These are phyloP conservation scores for Sesamia nonagrioides DNA, from an alignment of 1,140 invertebrate genomes.

Conservation along the genomic window DNA sequence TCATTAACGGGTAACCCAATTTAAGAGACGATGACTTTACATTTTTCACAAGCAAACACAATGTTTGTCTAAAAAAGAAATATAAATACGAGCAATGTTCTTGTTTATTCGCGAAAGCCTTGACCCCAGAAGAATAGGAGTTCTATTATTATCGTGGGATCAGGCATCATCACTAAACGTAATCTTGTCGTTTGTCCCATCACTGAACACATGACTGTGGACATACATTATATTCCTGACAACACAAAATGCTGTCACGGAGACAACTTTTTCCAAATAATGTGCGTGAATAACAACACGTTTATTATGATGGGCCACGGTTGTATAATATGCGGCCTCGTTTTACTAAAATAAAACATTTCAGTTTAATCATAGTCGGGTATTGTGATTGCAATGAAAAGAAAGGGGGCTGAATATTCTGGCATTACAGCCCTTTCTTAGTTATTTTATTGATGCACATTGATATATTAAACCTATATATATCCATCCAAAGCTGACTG, in stretches of 20 bases:
- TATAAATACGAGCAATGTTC: background rate
- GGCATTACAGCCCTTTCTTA: no score
- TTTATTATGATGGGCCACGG: background rate
- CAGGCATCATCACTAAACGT: background rate
- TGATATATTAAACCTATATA: background rate
- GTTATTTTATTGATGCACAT: no score
- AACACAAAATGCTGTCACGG: background rate
- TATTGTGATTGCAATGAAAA: background rate
- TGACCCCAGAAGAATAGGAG: background rate
- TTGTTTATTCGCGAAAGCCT: background rate
- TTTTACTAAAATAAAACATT: conserved; percentile 30
- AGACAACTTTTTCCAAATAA: conserved; percentile 4
- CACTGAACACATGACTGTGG: background rate
- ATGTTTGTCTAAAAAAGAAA: conserved; percentile 10
- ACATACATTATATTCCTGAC: background rate
- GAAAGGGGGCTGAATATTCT: background rate
- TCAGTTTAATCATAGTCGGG: background rate
- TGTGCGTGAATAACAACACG: background rate
- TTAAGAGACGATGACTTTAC: conserved; percentile 6
- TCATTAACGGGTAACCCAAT: conserved; percentile 21
- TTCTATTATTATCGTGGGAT: background rate
- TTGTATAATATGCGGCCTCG: background rate
- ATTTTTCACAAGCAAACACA: background rate
- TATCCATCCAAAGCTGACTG: background rate
- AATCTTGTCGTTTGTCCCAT: background rate